Evolutionary conservation across 2,113 vertebrate species (phyloP).

Genomic region (Malurus melanocephalus): DNA sequence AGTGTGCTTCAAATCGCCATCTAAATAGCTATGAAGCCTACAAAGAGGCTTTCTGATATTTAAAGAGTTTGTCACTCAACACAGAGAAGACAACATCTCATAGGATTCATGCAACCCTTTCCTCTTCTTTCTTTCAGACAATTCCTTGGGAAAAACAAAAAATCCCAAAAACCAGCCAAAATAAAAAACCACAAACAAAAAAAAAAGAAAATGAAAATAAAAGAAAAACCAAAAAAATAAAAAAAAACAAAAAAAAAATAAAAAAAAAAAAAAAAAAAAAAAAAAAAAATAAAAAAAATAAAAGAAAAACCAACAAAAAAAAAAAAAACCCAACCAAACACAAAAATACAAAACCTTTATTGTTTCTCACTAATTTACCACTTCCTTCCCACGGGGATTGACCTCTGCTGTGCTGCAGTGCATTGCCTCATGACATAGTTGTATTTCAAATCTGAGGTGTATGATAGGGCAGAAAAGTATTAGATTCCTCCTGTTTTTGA

Average conservation of each 20-base stretch:
- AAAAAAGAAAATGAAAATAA: background rate
- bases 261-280: too few relatives aligned
- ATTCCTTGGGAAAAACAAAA: background rate
- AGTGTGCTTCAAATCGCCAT: background rate
- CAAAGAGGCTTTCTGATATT: background rate
- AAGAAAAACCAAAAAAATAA: background rate
- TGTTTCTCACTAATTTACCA: background rate
- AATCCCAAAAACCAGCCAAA: background rate
- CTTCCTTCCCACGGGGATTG: background rate
- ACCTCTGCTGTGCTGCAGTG: background rate
- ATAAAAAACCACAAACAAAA: too few relatives aligned
- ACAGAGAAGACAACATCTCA: background rate
- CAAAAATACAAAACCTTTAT: background rate
- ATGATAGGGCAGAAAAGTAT: background rate
- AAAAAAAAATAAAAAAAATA: too few relatives aligned
- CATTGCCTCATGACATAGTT: background rate
- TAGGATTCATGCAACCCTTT: background rate
- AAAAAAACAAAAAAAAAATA: too few relatives aligned
- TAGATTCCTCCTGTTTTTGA: background rate
- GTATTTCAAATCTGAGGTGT: background rate
- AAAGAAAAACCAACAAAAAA: too few relatives aligned
- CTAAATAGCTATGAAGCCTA: background rate
- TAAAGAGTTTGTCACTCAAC: background rate
- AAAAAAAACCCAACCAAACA: background rate
- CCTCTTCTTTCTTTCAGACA: background rate